Conservation (phyloP, 2,888 invertebrate genomes). For the Coenonympha glycerion region DNA sequence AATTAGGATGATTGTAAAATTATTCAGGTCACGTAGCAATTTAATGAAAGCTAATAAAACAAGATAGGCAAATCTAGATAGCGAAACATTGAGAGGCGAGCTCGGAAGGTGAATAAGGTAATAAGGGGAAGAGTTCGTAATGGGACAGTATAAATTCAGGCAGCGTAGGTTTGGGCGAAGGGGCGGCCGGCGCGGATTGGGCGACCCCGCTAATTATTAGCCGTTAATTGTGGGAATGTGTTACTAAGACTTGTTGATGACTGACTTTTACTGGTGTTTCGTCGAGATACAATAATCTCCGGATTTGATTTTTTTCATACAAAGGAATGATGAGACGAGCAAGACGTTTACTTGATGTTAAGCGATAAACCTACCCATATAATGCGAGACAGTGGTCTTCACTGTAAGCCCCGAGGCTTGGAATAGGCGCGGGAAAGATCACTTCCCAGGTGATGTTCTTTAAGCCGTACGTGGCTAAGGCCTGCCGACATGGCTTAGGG, state of each 20-base stretch:
- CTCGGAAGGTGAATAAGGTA: not conserved
- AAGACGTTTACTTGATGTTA: too few species aligned
- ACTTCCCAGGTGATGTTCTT: too few species aligned
- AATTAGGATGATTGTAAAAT: not conserved
- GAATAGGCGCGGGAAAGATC: too few species aligned
- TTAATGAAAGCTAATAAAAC: constrained; percentile 6
- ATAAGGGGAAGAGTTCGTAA: not conserved
- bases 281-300: too few species aligned
- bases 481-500: too few species aligned
- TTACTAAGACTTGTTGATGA: not conserved
- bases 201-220: constrained; percentile 54
- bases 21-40: not conserved
- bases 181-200: constrained; percentile 35
- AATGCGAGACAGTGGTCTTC: too few species aligned
- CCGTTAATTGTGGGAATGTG: constrained; percentile 47
- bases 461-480: too few species aligned
- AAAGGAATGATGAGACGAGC: too few species aligned
- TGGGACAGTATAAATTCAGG: constrained; percentile 35
- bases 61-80: not conserved
- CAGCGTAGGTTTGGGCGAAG: constrained; percentile 34
- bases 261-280: not conserved
- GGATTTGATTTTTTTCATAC: too few species aligned
- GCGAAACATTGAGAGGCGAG: not conserved
- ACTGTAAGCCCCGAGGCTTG: too few species aligned
- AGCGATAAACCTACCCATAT: too few species aligned